Conservation (phyloP, 2,888 invertebrate species). For the Sinhomidia bicolor region DNA sequence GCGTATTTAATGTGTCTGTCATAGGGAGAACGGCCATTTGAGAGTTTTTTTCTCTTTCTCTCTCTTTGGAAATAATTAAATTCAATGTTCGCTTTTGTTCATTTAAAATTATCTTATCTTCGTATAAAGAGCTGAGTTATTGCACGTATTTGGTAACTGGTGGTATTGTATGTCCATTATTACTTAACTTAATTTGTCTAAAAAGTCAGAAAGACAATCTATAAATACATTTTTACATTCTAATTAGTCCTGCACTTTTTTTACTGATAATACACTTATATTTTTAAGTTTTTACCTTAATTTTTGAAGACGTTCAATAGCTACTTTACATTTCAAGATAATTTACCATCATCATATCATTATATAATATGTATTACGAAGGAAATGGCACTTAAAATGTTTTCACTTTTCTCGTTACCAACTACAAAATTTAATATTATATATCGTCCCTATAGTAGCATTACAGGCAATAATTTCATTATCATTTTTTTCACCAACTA, state of each 20-base stretch:
- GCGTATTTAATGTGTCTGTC: too few relatives aligned
- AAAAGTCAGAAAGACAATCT: neutral
- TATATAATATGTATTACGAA: neutral
- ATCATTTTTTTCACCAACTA: neutral
- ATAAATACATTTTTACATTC: too few relatives aligned
- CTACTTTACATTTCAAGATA: too few relatives aligned
- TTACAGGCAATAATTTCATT: constrained; percentile 31
- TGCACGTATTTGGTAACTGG: constrained; percentile 46
- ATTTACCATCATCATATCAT: too few relatives aligned
- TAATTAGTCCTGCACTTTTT: neutral
- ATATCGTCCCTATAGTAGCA: neutral
- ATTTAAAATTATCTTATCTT: neutral
- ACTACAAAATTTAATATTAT: neutral
- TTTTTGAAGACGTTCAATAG: too few relatives aligned
- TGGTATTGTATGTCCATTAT: neutral
- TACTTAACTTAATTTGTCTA: neutral
- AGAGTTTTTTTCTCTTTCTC: too few relatives aligned
- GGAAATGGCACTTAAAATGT: constrained; percentile 26
- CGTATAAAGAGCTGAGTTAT: constrained; percentile 20
- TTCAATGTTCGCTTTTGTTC: neutral
- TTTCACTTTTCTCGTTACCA: neutral
- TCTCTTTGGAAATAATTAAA: too few relatives aligned
- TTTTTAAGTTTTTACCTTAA: too few relatives aligned
- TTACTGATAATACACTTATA: too few relatives aligned
- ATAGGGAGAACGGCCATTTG: too few relatives aligned